Base-by-base conservation (phyloP, 2,113 vertebrate genomes). In the Grus americana region DNA sequence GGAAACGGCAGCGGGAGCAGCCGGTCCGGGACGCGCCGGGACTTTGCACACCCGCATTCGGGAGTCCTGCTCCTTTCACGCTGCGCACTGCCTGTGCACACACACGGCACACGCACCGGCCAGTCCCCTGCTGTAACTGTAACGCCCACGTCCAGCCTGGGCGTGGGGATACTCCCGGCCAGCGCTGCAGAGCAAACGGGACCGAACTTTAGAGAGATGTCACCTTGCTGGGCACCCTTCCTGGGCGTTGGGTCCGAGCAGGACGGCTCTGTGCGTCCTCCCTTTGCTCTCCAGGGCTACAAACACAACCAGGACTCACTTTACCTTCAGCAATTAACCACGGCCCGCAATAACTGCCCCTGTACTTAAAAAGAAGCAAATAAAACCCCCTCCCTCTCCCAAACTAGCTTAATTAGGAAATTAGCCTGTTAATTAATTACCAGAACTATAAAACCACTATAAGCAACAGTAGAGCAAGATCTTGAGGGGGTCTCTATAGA, bases 401-500 rank as follows among this genome's bases (percentile, higher is more conserved):
- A 83, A 73, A 76, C 15, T 9, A 80, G 38, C 30, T 93, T 90
- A 92, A 97, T 95, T 92, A 58, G 74, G 72, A 86, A 95, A 95
- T 81, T 58, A 92, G 29, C 44, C 14, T 27, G 15, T 19, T 88
- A 72, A 75, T 40, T 55, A 88, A 52, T 29, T 30, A 36, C n/a
- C 52, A 81, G 50, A 29, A 27, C 50, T 95, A 96, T 92, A 96
- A 95, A 97, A 88, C 6, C 2, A 0, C 46, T 66, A 1, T 2
- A 36, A 83, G 42, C 7, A 58, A 4, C 1, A 6, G 1, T 5
- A 0, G 5, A 4, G 19, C 0, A 32, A 5, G 52, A 9, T 2
- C 1, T 30, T 22, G 0, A 32, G 11, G 6, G 1, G 5, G 4
- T 6, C 0, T n/a, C 12, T 15, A 0, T 0, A 34, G 67, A 21